Conservation (phyloP, 2,888 invertebrate species). For the Sesamia inferens region DNA sequence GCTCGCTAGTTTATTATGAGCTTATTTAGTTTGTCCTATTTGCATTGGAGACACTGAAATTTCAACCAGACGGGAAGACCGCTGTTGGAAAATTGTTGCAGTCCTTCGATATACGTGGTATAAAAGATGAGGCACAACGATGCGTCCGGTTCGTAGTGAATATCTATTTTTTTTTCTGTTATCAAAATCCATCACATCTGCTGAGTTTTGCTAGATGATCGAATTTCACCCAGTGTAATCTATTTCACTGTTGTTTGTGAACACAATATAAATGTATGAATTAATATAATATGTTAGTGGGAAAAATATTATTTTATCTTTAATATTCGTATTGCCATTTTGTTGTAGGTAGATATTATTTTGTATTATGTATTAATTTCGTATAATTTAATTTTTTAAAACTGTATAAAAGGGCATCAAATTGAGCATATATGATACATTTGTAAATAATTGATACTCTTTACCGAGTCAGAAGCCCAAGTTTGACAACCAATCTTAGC, state of each 20-base stretch:
- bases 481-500: no score
- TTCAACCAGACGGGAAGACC: no score
- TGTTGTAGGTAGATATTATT: slow-evolving; percentile 2
- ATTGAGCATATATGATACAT: no score
- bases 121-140: no score
- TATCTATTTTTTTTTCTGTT: neutral
- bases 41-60: no score
- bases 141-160: neutral
- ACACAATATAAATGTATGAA: neutral
- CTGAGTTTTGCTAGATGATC: neutral
- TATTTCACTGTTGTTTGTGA: neutral
- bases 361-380: neutral
- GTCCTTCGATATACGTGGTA: no score
- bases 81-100: no score
- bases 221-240: neutral
- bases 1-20: no score
- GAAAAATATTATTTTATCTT: slow-evolving; percentile 8
- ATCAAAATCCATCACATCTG: neutral
- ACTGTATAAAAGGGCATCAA: neutral
- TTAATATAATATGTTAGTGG: neutral
- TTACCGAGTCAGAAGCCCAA: no score
- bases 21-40: no score
- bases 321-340: slow-evolving; percentile 20
- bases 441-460: no score
- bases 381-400: no score